Evolutionary conservation across 2,113 vertebrate genomes (phyloP).

Genomic region (Anoura caudifer): DNA sequence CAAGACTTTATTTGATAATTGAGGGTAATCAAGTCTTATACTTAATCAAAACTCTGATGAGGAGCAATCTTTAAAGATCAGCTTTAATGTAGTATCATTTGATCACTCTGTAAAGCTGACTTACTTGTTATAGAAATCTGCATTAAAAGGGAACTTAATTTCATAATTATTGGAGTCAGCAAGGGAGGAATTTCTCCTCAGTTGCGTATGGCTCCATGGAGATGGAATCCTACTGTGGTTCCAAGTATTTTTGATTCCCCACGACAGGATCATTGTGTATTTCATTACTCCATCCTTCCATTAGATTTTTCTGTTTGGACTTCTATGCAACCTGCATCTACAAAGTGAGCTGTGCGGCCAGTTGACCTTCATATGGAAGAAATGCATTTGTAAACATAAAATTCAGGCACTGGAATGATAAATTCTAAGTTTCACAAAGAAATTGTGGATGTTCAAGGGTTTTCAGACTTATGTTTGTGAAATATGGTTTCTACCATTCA

Average conservation of each 20-base stretch:
- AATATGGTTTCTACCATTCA: not conserved
- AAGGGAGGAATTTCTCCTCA: not conserved
- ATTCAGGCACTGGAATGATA: not conserved
- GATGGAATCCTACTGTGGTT: not conserved
- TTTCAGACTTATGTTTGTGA: not conserved
- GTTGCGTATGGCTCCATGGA: not conserved
- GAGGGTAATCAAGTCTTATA: not conserved
- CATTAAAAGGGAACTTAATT: not conserved
- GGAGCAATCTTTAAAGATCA: not conserved
- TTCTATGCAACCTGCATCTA: not conserved
- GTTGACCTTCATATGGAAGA: not conserved
- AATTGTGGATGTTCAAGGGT: not conserved
- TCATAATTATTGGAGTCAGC: not conserved
- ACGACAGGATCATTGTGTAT: not conserved
- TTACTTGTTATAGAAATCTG: not conserved
- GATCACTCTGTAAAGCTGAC: not conserved
- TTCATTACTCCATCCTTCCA: not conserved
- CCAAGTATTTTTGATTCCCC: not conserved
- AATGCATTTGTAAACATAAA: not conserved
- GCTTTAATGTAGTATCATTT: not conserved
- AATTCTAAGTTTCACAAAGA: not conserved
- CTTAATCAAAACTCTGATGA: not conserved
- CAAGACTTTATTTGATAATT: not conserved
- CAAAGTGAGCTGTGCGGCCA: not conserved
- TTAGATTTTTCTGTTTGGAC: not conserved